Percentiles rank a stretch among this genome's conserved stretches.
Evolutionary conservation across 2,113 vertebrate species (phyloP).

Genomic region (Oophaga pumilio): DNA sequence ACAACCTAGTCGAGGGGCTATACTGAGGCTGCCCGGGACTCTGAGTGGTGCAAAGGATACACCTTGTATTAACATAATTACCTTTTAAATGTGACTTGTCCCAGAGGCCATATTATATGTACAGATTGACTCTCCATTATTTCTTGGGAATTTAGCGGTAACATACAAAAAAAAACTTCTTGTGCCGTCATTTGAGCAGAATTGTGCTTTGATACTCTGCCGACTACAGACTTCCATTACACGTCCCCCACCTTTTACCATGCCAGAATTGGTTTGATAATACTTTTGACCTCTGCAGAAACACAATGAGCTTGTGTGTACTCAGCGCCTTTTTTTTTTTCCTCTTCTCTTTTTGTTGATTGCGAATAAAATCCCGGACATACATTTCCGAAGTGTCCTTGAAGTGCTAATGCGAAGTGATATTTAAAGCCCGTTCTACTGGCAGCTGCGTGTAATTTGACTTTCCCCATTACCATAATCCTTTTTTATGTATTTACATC

Average conservation of each 20-base stretch:
- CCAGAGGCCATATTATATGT: too few relatives aligned
- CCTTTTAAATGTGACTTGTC: too few relatives aligned
- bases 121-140: background rate
- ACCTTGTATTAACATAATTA: too few relatives aligned
- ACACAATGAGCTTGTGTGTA: conserved; percentile 24
- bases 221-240: background rate
- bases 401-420: background rate
- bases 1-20: too few relatives aligned
- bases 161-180: background rate
- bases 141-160: background rate
- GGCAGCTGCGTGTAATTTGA: background rate
- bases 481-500: background rate
- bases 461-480: background rate
- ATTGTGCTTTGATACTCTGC: background rate
- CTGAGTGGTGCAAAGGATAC: too few relatives aligned
- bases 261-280: conserved; percentile 1
- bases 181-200: background rate
- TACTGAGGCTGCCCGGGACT: too few relatives aligned
- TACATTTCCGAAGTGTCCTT: background rate
- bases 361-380: background rate
- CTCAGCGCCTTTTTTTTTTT: background rate
- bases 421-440: background rate
- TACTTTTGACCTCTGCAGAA: conserved; percentile 13
- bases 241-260: background rate
- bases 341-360: background rate